Conservation (phyloP, 2,113 vertebrate species). For the Pionites leucogaster region DNA sequence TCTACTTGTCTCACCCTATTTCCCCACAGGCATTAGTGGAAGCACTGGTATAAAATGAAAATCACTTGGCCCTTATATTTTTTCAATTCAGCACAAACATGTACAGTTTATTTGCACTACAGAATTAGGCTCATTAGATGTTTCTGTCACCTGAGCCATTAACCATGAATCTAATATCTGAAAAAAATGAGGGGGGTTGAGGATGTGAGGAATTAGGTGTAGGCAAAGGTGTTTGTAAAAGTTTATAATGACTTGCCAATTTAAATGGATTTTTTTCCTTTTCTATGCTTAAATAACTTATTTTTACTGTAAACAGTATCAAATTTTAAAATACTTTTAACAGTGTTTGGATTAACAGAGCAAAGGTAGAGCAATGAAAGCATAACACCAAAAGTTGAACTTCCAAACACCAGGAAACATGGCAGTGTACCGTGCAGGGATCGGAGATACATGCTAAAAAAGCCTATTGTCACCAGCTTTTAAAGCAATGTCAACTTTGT, state of each 20-base stretch:
- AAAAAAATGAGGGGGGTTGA: background rate
- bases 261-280: background rate
- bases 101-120: conserved; percentile 53
- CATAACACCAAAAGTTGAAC: conserved; percentile 1
- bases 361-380: conserved; percentile 34
- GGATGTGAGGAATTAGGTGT: background rate
- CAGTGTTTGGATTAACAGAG: conserved; percentile 14
- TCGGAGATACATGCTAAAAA: background rate
- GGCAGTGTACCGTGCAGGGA: background rate
- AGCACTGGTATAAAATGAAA: background rate
- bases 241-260: conserved; percentile 25
- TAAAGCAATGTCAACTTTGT: conserved; percentile 64
- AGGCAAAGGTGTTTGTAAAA: background rate
- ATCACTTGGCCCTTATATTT: conserved; percentile 3
- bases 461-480: conserved; percentile 49
- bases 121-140: conserved; percentile 30
- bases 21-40: background rate
- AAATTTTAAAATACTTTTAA: background rate
- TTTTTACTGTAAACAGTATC: conserved; percentile 22
- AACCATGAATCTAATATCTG: conserved; percentile 14
- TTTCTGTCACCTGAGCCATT: conserved; percentile 54
- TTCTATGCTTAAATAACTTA: conserved; percentile 30
- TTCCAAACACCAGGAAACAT: conserved; percentile 1
- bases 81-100: conserved; percentile 47
- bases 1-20: background rate